Conservation (phyloP, 2,888 invertebrate species). For the Cephus spinipes region DNA sequence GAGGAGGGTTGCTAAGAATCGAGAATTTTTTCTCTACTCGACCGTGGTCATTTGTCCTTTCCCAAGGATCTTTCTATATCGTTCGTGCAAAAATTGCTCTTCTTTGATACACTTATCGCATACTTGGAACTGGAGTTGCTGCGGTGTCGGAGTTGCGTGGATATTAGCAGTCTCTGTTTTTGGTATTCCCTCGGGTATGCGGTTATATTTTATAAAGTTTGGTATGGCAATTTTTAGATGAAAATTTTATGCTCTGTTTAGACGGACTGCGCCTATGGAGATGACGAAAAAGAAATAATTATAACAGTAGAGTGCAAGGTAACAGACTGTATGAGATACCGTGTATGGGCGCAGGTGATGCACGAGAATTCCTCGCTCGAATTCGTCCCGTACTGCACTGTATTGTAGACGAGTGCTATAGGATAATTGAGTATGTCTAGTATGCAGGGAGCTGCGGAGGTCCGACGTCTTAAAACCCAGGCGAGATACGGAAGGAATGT, state of each 20-base stretch:
- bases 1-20: slow-evolving; percentile 1
- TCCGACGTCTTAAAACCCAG: background rate
- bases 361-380: background rate
- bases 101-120: background rate
- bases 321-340: background rate
- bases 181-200: background rate
- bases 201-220: background rate
- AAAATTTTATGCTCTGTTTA: background rate
- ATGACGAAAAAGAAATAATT: background rate
- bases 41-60: background rate
- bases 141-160: background rate
- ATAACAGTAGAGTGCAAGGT: background rate
- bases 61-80: background rate
- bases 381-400: background rate
- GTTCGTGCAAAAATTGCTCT: background rate
- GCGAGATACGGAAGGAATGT: background rate
- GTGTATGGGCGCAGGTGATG: background rate
- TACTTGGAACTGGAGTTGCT: background rate
- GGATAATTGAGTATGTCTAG: background rate
- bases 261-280: background rate
- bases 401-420: background rate
- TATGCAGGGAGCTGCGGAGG: background rate
- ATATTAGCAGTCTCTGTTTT: background rate
- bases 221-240: no score
- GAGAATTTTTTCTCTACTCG: background rate